phyloP scores from a whole-genome alignment of 2,888 invertebrate genomes.

The Acanthosoma haemorrhoidale region DNA sequence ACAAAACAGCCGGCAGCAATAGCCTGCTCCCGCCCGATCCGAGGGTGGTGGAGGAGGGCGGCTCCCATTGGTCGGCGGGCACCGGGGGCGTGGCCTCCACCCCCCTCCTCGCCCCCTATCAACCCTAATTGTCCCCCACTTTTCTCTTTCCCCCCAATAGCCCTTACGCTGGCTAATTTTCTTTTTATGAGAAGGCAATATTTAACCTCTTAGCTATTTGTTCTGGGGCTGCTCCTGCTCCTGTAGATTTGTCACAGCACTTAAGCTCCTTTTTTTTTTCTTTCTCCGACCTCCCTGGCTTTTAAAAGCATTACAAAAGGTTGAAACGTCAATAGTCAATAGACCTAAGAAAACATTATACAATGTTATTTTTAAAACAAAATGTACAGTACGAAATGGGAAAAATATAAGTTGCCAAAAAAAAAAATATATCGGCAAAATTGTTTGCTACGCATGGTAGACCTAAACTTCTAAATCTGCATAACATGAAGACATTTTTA shows the following conservation, averaged over 20 bases:
- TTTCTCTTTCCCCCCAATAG: slow-evolving; percentile 10
- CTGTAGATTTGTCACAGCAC: slow-evolving; percentile 26
- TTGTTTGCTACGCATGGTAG: too few species aligned
- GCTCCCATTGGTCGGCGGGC: not conserved
- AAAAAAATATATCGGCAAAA: too few species aligned
- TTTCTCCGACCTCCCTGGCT: not conserved
- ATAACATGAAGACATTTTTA: too few species aligned
- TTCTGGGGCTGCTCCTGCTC: not conserved
- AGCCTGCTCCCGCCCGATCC: not conserved
- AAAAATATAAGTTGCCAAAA: too few species aligned
- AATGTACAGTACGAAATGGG: too few species aligned
- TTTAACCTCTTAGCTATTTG: slow-evolving; percentile 25
- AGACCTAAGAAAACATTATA: too few species aligned
- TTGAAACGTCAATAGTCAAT: too few species aligned
- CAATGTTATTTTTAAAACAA: too few species aligned
- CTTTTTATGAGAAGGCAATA: slow-evolving; percentile 26
- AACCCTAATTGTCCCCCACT: slow-evolving; percentile 32
- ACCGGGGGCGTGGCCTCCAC: slow-evolving; percentile 20
- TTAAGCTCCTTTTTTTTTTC: not conserved
- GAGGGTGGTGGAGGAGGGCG: not conserved
- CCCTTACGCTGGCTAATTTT: slow-evolving; percentile 22
- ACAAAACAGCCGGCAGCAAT: not conserved
- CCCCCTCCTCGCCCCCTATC: slow-evolving; percentile 20
- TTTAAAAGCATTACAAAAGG: not conserved
- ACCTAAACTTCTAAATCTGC: too few species aligned